Evolutionary conservation across 2,888 invertebrate genomes (phyloP).

Genomic region (Tridacna gigas): DNA sequence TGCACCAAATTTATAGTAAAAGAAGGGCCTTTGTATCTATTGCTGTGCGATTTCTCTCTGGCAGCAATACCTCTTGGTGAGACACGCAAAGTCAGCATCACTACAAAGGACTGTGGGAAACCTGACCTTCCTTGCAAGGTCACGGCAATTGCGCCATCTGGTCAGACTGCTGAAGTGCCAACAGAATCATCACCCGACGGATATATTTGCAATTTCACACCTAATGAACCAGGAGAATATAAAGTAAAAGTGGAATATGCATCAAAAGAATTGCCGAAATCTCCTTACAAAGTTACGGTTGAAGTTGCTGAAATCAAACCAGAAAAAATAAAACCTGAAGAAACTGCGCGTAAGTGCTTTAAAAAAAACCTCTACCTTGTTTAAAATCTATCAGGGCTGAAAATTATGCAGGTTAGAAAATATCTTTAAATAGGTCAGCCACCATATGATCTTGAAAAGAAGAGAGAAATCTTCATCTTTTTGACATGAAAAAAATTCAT

Average conservation of each 20-base stretch:
- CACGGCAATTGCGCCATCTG: slow-evolving; percentile 79
- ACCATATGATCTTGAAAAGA: too few relatives aligned
- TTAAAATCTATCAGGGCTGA: too few relatives aligned
- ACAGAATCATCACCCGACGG: slow-evolving; percentile 92
- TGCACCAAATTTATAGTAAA: too few relatives aligned
- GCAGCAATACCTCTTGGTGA: slow-evolving; percentile 64
- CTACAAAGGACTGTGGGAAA: slow-evolving; percentile 68
- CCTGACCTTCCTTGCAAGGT: slow-evolving; percentile 63
- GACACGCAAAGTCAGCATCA: slow-evolving; percentile 56
- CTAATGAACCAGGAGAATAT: slow-evolving; percentile 80
- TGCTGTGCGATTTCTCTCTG: not conserved
- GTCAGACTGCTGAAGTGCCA: slow-evolving; percentile 89
- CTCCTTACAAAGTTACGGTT: slow-evolving; percentile 78
- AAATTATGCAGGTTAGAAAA: too few relatives aligned
- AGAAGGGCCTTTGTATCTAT: too few relatives aligned
- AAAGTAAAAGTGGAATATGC: slow-evolving; percentile 83
- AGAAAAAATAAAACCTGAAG: slow-evolving; percentile 40
- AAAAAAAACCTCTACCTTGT: too few relatives aligned
- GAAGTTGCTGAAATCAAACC: slow-evolving; percentile 40
- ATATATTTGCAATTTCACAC: slow-evolving; percentile 81
- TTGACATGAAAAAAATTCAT: too few relatives aligned
- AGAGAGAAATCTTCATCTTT: too few relatives aligned
- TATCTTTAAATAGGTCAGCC: too few relatives aligned
- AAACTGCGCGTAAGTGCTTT: slow-evolving; percentile 41
- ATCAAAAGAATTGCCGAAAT: slow-evolving; percentile 80